Evolutionary conservation across 2,888 invertebrate genomes (phyloP), one percentile per base, ranked within the genome.

Genomic region (Aphidoletes aphidimyza): DNA sequence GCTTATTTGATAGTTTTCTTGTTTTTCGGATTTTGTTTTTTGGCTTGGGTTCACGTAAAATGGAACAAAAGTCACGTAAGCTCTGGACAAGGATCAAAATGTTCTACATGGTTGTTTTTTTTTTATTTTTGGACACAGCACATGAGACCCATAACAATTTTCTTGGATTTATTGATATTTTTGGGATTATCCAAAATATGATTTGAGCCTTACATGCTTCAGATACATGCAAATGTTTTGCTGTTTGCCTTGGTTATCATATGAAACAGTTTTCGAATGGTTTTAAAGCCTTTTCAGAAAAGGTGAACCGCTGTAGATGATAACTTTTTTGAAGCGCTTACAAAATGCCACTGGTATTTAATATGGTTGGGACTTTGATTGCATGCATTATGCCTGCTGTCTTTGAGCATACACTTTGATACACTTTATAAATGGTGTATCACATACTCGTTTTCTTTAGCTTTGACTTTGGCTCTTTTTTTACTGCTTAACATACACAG

Each of bases 341-440:
- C 69, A 69, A 69, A 69, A 30, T 17, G 69, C 69, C 69, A 11
- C 26, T 69, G 30, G 69, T 69, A 2, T 69, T 54, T 54, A 54
- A 26, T 54, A 26, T n/a, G 30, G 30, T 14, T 69, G 26, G n/a
- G 26, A 30, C n/a, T 69, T 34, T 69, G 69, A 14, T 69, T 69
- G 30, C 30, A 69, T 54, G 54, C 11, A 17, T 69, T 54, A 1
- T 69, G 42, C 69, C 0, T 26, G 17, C 1, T 54, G 54, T 3
- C 22, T 54, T n/a, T 54, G 54, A 54, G 54, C 17, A 6, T 22
- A 54, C 22, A 26, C 54, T n/a, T 26, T 22, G 26, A n/a, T 22
- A 26, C 22, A 54, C 8, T 54, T 54, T 6, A 54, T 22, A 26
- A 54, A 47, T 47, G 22, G 22, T 22, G 22, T 11, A 9, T 14